Evolutionary conservation across 1,140 invertebrate species (phyloP).

Genomic region (Venturia canescens): DNA sequence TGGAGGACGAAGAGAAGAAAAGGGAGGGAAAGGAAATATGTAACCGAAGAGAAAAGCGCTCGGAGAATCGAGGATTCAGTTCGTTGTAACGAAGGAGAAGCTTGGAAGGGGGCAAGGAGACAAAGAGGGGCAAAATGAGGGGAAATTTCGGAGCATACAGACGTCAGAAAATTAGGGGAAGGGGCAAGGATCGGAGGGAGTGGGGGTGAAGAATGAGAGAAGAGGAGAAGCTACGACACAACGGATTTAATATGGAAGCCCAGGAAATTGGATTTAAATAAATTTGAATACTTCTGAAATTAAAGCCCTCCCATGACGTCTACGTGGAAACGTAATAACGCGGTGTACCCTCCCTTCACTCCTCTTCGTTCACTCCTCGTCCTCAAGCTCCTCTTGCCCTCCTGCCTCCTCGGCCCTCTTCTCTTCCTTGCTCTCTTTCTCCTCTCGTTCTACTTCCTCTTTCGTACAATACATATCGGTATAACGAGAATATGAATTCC

Average conservation of each 20-base stretch:
- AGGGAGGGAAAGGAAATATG: background rate
- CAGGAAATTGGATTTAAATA: conserved; percentile 75
- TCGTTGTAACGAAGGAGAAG: conserved; percentile 12
- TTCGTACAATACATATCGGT: conserved; percentile 48
- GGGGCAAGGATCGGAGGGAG: conserved; percentile 47
- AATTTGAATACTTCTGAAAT: conserved; percentile 76
- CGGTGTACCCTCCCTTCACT: conserved; percentile 49
- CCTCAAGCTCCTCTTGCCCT: conserved; percentile 13
- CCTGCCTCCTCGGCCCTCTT: background rate
- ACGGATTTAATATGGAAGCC: conserved; percentile 69
- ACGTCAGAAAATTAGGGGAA: conserved; percentile 55
- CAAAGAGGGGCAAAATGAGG: conserved; percentile 48
- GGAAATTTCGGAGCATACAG: conserved; percentile 29
- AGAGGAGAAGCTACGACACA: conserved; percentile 57
- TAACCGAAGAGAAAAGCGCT: background rate
- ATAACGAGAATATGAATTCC: conserved; percentile 45
- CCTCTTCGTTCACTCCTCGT: conserved; percentile 47
- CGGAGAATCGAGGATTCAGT: background rate
- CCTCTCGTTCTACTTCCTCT: conserved; percentile 47
- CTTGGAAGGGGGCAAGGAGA: background rate
- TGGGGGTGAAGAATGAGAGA: conserved; percentile 29
- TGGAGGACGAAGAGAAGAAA: background rate
- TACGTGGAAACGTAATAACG: conserved; percentile 74
- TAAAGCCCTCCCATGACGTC: conserved; percentile 73
- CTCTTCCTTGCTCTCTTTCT: background rate